Evolutionary conservation across 1,140 invertebrate genomes (phyloP), one percentile per base, ranked within the genome.

Genomic region (Aphaenogaster ashmeadi): DNA sequence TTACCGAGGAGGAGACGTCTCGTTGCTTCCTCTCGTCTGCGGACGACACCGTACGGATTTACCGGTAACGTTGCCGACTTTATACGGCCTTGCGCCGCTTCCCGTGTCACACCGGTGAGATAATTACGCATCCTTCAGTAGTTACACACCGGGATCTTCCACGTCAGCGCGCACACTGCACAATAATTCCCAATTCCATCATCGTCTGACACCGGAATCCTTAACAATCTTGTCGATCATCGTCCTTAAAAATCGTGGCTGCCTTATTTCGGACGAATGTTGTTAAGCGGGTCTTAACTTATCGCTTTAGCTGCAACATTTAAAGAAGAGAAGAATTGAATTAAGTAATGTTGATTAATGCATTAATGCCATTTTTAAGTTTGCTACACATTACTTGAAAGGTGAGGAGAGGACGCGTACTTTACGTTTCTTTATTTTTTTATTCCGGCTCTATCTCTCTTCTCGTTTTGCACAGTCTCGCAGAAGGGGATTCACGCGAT

Each of bases 401-500:
- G 2, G 27, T 41, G 6, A 27, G 27, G 0, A 18, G 36, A 27
- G 27, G 0, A 18, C 11, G 44, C 18, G 18, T 4, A 3, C 58
- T 44, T 62, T 67, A 18, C 11, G 15, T 33, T 54, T 69, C 27
- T 81, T 67, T 66, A 56, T 11, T 81, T 81, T 58, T 41, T 41
- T n/a, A 69, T 41, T 38, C 13, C 18, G 52, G 27, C n/a, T 83
- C 36, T 52, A 41, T 33, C 67, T 74, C 67, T 74, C n/a, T 21
- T 52, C 13, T 21, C 54, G 18, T n/a, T 50, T 75, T 47, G 41
- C 41, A 36, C 27, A 18, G 47, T 72, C 21, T 89, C 62, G 44
- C 47, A 77, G 58, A 71, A 64, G 85, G 75, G 90, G 80, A 81
- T 91, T 91, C 88, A 89, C 90, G 90, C 90, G 87, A 87, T 89